Evolutionary conservation across 2,797 vertebrate species (phyloP).

Genomic region (Rallus crepitans): DNA sequence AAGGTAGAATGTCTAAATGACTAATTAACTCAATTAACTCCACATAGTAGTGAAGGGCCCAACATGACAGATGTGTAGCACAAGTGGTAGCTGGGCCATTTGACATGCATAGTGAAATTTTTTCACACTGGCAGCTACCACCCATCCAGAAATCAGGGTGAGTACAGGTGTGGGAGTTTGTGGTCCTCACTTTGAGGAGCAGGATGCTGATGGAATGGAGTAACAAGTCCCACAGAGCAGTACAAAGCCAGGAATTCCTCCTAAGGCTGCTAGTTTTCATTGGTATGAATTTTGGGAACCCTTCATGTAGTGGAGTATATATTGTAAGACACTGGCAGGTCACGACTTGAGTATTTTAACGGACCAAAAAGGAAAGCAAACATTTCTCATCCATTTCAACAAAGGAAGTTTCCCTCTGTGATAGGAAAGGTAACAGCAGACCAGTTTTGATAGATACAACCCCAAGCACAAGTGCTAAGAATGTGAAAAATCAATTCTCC

Average conservation of each 20-base stretch:
- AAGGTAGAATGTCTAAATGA: background rate
- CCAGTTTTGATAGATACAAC: rapidly evolving
- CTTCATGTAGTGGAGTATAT: background rate
- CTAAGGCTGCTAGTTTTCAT: background rate
- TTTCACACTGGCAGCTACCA: background rate
- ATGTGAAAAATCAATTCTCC: background rate
- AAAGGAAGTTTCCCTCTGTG: background rate
- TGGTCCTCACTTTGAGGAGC: background rate
- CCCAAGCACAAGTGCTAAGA: background rate
- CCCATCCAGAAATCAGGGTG: background rate
- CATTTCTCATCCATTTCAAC: background rate
- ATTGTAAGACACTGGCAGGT: background rate
- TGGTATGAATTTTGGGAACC: background rate
- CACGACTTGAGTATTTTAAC: background rate
- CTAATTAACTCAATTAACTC: background rate
- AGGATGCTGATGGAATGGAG: background rate
- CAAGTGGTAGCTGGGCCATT: background rate
- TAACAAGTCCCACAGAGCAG: background rate
- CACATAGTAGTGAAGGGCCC: background rate
- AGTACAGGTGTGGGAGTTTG: background rate
- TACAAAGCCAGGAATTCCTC: background rate
- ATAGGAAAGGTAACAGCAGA: background rate
- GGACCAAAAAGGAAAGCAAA: background rate
- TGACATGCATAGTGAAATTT: background rate
- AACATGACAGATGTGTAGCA: background rate